phyloP scores from a whole-genome alignment of 2,113 vertebrate genomes.

The Varanus salvator region DNA sequence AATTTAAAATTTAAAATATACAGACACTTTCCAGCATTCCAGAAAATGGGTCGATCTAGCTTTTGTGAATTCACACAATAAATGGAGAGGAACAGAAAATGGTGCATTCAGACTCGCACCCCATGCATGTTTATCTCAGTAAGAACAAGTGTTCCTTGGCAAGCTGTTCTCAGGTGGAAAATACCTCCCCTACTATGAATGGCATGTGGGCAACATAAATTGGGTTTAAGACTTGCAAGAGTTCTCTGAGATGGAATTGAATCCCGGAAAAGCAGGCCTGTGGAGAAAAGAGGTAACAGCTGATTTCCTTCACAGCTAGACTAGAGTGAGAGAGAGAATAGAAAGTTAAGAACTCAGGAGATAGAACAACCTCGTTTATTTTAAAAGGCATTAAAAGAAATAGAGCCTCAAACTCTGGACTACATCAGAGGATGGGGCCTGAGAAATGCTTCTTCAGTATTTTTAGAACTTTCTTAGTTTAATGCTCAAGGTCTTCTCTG shows the following conservation, averaged over 20 bases:
- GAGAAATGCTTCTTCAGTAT: conserved; percentile 42
- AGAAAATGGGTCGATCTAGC: background rate
- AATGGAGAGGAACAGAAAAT: conserved; percentile 1
- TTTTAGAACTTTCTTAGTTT: conserved; percentile 50
- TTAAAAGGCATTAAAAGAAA: background rate
- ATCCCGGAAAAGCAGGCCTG: background rate
- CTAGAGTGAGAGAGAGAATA: background rate
- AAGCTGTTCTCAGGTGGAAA: conserved; percentile 14
- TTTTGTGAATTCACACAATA: conserved; percentile 1
- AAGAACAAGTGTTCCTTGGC: background rate
- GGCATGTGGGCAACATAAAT: background rate
- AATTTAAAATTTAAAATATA: too few relatives aligned
- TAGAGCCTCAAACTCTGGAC: background rate
- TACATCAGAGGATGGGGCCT: background rate
- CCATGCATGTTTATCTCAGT: conserved; percentile 19
- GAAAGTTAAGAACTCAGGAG: fast-evolving
- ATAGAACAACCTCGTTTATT: background rate
- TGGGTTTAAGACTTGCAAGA: background rate
- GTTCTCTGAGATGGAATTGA: background rate
- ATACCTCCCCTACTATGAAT: background rate
- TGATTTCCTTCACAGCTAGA: conserved; percentile 5
- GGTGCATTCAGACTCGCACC: background rate
- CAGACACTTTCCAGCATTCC: background rate
- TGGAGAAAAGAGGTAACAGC: background rate
- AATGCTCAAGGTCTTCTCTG: conserved; percentile 45